phyloP scores from a whole-genome alignment of 2,797 vertebrate species.

The Lutjanus argentimaculatus region DNA sequence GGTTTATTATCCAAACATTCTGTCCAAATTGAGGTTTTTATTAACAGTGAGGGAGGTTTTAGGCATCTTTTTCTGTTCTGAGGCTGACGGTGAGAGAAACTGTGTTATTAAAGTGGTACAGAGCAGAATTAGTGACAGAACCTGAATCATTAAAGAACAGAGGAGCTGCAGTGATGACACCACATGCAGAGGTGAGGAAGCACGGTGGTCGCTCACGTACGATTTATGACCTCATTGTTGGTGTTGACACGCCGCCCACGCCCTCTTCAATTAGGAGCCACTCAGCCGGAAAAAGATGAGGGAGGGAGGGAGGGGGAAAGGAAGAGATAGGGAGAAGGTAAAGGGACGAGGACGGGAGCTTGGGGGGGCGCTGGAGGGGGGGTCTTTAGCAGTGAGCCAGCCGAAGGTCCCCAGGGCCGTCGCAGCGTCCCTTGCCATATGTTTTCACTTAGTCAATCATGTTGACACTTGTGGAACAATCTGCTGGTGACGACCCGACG shows the following conservation, averaged over 20 bases:
- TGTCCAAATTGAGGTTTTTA: background rate
- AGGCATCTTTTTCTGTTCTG: background rate
- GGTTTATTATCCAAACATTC: background rate
- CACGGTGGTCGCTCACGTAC: background rate
- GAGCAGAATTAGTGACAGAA: background rate
- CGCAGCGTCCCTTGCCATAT: slow-evolving; percentile 67
- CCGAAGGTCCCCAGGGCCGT: slow-evolving; percentile 60
- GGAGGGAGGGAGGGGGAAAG: background rate
- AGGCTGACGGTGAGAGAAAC: background rate
- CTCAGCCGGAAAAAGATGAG: slow-evolving; percentile 70
- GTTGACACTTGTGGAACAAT: slow-evolving; percentile 77
- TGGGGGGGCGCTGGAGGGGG: background rate
- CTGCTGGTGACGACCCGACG: slow-evolving; percentile 62
- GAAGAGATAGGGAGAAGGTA: slow-evolving; percentile 20
- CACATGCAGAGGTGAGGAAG: slow-evolving; percentile 1
- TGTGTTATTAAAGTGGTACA: background rate
- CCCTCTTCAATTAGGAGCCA: slow-evolving; percentile 78
- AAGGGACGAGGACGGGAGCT: slow-evolving; percentile 23
- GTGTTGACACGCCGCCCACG: slow-evolving; percentile 54
- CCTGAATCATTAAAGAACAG: slow-evolving; percentile 1
- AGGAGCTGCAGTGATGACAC: slow-evolving; percentile 9
- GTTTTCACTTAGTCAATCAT: slow-evolving; percentile 85
- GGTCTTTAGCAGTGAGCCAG: slow-evolving; percentile 40
- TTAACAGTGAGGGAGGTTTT: background rate
- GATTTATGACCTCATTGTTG: slow-evolving; percentile 68